Percentiles rank a stretch among this genome's conserved stretches.
Conservation (phyloP, 2,797 vertebrate species). For the Nannoperca obscura region DNA sequence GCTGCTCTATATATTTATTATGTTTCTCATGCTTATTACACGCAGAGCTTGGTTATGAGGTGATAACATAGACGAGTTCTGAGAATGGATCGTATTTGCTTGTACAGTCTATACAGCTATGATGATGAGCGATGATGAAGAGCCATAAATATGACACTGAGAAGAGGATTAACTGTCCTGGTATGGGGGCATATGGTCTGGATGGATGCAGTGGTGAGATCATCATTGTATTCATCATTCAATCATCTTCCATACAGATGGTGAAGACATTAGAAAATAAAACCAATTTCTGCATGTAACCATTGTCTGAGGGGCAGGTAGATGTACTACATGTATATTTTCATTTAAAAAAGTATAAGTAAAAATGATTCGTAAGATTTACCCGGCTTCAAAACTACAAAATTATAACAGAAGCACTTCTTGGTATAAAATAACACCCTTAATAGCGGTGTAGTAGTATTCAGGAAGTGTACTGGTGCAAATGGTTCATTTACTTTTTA, state of each 20-base stretch:
- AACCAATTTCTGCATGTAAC: conserved; percentile 28
- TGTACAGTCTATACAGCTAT: conserved; percentile 51
- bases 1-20: conserved; percentile 63
- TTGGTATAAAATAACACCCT: conserved; percentile 6
- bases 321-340: conserved; percentile 9
- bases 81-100: conserved; percentile 53
- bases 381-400: neutral
- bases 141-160: conserved; percentile 63
- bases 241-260: conserved; percentile 71
- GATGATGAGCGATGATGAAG: conserved; percentile 64
- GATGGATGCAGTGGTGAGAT: conserved; percentile 59
- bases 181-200: conserved; percentile 45
- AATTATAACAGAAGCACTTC: neutral
- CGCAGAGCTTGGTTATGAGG: conserved; percentile 20
- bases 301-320: conserved; percentile 20
- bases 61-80: conserved; percentile 34
- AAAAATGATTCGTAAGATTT: neutral
- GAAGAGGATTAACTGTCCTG: conserved; percentile 61
- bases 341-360: neutral
- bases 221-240: conserved; percentile 59
- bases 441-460: neutral
- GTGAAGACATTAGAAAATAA: conserved; percentile 61
- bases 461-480: neutral
- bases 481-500: neutral
- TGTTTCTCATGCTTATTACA: conserved; percentile 52